Conservation (phyloP, 1,140 invertebrate genomes). For the Pantala flavescens region DNA sequence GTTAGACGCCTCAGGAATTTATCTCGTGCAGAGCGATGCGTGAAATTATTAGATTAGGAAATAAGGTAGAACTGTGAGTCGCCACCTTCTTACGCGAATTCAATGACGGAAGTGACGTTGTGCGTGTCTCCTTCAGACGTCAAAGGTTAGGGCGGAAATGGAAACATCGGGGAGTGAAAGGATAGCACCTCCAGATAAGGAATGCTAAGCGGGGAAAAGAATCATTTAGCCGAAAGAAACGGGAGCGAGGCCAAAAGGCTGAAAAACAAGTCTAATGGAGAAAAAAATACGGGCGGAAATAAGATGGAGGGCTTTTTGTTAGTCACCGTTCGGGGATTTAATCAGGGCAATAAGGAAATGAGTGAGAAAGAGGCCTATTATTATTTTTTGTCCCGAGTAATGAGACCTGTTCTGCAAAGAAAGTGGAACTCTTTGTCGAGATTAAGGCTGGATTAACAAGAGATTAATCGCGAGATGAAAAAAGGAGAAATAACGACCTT, state of each 20-base stretch:
- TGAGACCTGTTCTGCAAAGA: background rate
- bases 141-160: background rate
- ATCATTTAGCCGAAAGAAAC: background rate
- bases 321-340: background rate
- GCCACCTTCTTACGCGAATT: too few relatives aligned
- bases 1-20: too few relatives aligned
- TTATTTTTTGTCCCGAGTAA: background rate
- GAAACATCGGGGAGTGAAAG: background rate
- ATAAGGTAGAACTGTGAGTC: too few relatives aligned
- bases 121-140: background rate
- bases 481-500: background rate
- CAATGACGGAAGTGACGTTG: too few relatives aligned
- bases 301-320: background rate
- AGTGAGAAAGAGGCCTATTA: background rate
- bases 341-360: background rate
- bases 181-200: background rate
- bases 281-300: background rate
- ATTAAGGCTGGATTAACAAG: background rate
- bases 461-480: background rate
- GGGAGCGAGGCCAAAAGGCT: background rate
- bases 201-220: background rate
- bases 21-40: too few relatives aligned
- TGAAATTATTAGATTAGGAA: too few relatives aligned
- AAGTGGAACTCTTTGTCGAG: background rate
- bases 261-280: background rate